Evolutionary conservation across 2,888 invertebrate species (phyloP).

Genomic region (Agrotis puta): DNA sequence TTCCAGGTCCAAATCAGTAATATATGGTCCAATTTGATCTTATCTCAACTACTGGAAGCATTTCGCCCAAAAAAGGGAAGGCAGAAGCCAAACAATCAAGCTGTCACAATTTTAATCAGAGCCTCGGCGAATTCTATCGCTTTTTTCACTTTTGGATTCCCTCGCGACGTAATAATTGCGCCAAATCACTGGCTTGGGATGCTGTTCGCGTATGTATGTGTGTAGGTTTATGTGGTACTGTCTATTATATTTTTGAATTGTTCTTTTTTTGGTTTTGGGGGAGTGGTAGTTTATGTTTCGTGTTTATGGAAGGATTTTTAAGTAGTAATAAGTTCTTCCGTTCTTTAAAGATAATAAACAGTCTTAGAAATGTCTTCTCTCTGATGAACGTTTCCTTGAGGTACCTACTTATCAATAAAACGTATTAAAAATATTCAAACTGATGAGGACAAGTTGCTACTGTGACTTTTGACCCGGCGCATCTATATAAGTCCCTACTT

Average conservation of each 20-base stretch:
- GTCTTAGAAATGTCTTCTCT: not conserved
- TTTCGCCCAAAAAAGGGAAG: slow-evolving; percentile 70
- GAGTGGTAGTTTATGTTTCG: not conserved
- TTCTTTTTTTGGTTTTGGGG: not conserved
- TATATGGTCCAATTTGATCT: slow-evolving; percentile 68
- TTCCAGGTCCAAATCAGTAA: slow-evolving; percentile 61
- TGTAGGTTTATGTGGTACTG: slow-evolving; percentile 49
- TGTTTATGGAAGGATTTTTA: too few species aligned
- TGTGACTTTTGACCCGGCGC: too few species aligned
- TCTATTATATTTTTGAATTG: slow-evolving; percentile 31
- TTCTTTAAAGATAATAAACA: too few species aligned
- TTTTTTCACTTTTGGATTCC: slow-evolving; percentile 85
- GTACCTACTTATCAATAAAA: too few species aligned
- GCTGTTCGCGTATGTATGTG: slow-evolving; percentile 76
- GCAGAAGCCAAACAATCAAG: slow-evolving; percentile 82
- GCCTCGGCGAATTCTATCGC: slow-evolving; percentile 84
- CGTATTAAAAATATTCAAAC: too few species aligned
- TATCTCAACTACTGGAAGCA: slow-evolving; percentile 68
- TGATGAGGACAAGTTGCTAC: too few species aligned
- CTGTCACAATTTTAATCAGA: slow-evolving; percentile 90
- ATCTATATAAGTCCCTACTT: too few species aligned
- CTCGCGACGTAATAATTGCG: slow-evolving; percentile 87
- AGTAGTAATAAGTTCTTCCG: not conserved
- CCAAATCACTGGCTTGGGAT: slow-evolving; percentile 84
- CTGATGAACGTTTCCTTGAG: too few species aligned